Conservation (phyloP, 2,888 invertebrate species). For the Selenia dentaria region DNA sequence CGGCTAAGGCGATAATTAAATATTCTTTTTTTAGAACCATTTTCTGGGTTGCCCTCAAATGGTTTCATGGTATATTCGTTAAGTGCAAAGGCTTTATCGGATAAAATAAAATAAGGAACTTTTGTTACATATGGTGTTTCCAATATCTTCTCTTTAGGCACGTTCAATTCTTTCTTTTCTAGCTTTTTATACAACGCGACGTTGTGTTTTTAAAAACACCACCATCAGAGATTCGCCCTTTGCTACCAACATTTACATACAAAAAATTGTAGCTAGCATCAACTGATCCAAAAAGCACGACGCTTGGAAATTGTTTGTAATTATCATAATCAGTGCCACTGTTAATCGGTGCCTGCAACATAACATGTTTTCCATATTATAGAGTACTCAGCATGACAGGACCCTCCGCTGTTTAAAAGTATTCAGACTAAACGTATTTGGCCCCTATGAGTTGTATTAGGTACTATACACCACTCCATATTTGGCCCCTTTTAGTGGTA, state of each 20-base stretch:
- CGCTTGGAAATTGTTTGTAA: conserved; percentile 10
- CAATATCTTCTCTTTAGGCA: not conserved
- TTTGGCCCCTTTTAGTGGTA: too few species aligned
- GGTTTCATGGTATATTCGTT: conserved; percentile 25
- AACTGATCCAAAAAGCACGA: conserved; percentile 11
- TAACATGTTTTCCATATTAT: conserved; percentile 21
- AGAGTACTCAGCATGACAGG: too few species aligned
- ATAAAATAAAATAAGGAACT: not conserved
- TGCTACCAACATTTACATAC: conserved; percentile 23
- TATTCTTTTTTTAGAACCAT: conserved; percentile 10
- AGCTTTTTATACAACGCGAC: not conserved
- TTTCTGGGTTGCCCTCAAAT: conserved; percentile 9
- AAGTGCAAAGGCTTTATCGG: conserved; percentile 9
- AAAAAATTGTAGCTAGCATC: conserved; percentile 27
- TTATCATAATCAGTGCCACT: conserved; percentile 14
- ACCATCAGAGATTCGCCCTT: conserved; percentile 29
- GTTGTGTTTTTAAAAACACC: conserved; percentile 28
- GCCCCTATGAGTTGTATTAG: not conserved
- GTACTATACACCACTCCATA: conserved; percentile 2
- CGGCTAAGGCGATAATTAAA: not conserved
- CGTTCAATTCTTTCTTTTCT: not conserved
- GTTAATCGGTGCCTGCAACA: conserved; percentile 19
- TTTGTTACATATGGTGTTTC: not conserved
- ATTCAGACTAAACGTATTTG: not conserved
- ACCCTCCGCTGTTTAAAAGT: not conserved